These are phyloP conservation scores for Dolomedes plantarius DNA, from an alignment of 2,888 invertebrate genomes.

Conservation along the genomic window DNA sequence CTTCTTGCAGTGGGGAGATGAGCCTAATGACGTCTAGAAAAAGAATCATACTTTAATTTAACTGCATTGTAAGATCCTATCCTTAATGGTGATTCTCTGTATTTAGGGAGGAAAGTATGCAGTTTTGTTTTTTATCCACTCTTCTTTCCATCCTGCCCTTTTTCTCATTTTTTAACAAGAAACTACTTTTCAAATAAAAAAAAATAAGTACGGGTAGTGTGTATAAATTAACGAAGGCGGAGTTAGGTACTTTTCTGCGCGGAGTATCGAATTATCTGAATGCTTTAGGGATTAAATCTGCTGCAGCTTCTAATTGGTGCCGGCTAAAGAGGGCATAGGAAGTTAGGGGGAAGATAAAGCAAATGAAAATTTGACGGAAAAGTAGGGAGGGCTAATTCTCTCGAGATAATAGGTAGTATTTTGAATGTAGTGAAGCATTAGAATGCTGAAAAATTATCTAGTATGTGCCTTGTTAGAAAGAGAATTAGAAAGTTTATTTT, in stretches of 20 bases:
- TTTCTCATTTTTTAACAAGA: background rate
- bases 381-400: background rate
- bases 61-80: background rate
- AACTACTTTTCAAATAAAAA: background rate
- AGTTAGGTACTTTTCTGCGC: background rate
- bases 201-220: background rate
- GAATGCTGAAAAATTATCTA: too few species aligned
- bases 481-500: too few species aligned
- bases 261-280: background rate
- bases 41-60: conserved; percentile 7
- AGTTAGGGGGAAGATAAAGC: background rate
- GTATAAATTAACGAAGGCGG: conserved; percentile 3
- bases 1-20: background rate
- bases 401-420: background rate
- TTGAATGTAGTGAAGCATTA: background rate
- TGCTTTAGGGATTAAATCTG: conserved; percentile 5
- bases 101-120: background rate
- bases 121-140: background rate
- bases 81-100: background rate
- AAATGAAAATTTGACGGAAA: background rate
- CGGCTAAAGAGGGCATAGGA: background rate
- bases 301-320: background rate
- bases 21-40: background rate
- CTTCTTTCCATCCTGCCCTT: background rate
- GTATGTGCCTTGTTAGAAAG: too few species aligned